Evolutionary conservation across 2,797 vertebrate species (phyloP).

Genomic region (Danio albolineatus): DNA sequence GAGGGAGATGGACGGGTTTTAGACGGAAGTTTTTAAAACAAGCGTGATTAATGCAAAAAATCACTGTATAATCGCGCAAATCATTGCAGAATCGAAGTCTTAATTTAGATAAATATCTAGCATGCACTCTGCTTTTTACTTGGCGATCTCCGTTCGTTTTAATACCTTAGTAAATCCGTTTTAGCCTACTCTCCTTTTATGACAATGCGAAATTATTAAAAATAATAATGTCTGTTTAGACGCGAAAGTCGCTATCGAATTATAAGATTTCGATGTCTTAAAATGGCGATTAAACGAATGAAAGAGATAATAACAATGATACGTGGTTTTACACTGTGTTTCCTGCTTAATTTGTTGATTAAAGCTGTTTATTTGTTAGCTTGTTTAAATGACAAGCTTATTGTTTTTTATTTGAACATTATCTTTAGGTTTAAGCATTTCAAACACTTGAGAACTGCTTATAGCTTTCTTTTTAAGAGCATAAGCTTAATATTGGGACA

Average conservation of each 20-base stretch:
- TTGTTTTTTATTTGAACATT: not conserved
- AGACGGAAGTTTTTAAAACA: not conserved
- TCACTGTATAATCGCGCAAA: not conserved
- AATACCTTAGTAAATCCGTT: not conserved
- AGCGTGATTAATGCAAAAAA: not conserved
- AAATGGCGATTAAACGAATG: conserved; percentile 21
- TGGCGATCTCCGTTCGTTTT: not conserved
- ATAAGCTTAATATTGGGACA: not conserved
- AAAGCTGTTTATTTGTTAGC: not conserved
- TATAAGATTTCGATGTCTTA: not conserved
- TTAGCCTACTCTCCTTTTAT: conserved; percentile 5
- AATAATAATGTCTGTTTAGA: not conserved
- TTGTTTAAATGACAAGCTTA: not conserved
- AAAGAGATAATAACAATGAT: not conserved
- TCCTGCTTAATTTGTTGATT: not conserved
- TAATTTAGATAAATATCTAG: conserved; percentile 13
- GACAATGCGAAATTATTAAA: no score
- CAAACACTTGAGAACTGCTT: not conserved
- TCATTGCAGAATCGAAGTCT: no score
- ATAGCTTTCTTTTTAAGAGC: not conserved
- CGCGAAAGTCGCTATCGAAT: not conserved
- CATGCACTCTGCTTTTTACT: not conserved
- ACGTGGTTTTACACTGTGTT: not conserved
- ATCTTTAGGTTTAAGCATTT: not conserved
- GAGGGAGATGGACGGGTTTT: no score